Conservation (phyloP, 2,888 invertebrate genomes). For the Tromatobia lineatoria region DNA sequence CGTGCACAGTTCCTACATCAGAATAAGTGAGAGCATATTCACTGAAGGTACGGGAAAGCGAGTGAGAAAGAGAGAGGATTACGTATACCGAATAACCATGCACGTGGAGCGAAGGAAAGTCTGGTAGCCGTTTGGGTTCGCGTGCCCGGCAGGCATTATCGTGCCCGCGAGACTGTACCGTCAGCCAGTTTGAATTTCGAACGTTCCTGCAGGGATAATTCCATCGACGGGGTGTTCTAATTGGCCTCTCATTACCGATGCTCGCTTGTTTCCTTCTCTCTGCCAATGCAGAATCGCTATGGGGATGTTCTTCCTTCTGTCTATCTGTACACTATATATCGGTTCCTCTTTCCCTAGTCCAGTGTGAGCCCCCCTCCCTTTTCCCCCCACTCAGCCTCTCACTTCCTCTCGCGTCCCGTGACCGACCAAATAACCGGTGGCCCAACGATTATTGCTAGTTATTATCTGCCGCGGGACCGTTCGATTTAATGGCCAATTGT, state of each 20-base stretch:
- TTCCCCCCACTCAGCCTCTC: slow-evolving; percentile 15
- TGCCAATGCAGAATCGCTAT: slow-evolving; percentile 69
- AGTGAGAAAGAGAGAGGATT: slow-evolving; percentile 6
- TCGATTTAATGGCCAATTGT: slow-evolving; percentile 84
- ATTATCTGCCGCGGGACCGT: slow-evolving; percentile 84
- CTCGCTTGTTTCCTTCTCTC: slow-evolving; percentile 81
- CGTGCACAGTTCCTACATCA: slow-evolving; percentile 26
- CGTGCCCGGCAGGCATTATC: slow-evolving; percentile 73
- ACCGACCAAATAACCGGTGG: slow-evolving; percentile 75
- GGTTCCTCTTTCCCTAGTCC: slow-evolving; percentile 19
- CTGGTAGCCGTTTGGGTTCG: slow-evolving; percentile 67
- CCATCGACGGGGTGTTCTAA: slow-evolving; percentile 84
- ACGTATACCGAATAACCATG: slow-evolving; percentile 16
- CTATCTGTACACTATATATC: slow-evolving; percentile 4
- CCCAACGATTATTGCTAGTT: slow-evolving; percentile 83
- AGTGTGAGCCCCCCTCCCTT: slow-evolving; percentile 15
- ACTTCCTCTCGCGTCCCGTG: slow-evolving; percentile 52
- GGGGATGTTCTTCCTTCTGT: slow-evolving; percentile 22
- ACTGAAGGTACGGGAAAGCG: background rate
- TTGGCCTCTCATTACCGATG: slow-evolving; percentile 85
- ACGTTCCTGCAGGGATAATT: slow-evolving; percentile 82
- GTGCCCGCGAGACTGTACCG: slow-evolving; percentile 70
- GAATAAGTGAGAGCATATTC: slow-evolving; percentile 9
- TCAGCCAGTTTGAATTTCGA: slow-evolving; percentile 84
- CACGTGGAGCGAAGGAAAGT: slow-evolving; percentile 52